Base-by-base conservation (phyloP, 2,797 vertebrate genomes). In the Uromys caudimaculatus region DNA sequence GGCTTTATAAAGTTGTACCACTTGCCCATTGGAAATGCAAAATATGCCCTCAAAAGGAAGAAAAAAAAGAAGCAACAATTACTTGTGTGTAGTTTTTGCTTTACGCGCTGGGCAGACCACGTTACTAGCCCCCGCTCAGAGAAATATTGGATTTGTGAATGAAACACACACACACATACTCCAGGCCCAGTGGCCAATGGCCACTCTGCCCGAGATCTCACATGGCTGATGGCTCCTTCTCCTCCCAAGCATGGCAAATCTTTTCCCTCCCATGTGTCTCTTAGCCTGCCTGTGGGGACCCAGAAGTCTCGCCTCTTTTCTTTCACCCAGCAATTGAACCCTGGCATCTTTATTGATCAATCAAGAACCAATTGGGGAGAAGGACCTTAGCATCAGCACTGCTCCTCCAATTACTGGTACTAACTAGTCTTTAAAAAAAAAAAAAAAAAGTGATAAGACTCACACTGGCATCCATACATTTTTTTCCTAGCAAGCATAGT, bases 1-100 rank as follows among this genome's bases (percentile, higher is more conserved):
- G 98, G 93, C 89, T 98, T 98, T 97, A 98, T 98, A 98, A 97
- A 97, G 95, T 96, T 97, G 85, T 97, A 89, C 23, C 41, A 97
- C 92, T 98, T 97, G 97, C n/a, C 29, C 58, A 29, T 60, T 82
- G 41, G n/a, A 94, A 78, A 67, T 32, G 21, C 52, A 89, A 52
- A 58, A 95, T 56, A 21, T 56, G 64, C 67, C 41, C 17, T 56
- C 79, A 16, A 56, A 38, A 23, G 58, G 35, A 21, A 23, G 38
- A 58, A 56, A 1, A 6, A 23, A 29, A 19, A 38, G 38, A 38
- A 71, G 35, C 16, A 71, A 38, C 69, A 38, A 69, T 19, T n/a
- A n/a, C 35, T n/a, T 69, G 35, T 19, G 4, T n/a, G 35, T 3
- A 19, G 67, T n/a, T 69, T n/a, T 69, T 69, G 67, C 67, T 69